Evolutionary conservation across 2,797 vertebrate genomes (phyloP).

Genomic region (Amazona ochrocephala): DNA sequence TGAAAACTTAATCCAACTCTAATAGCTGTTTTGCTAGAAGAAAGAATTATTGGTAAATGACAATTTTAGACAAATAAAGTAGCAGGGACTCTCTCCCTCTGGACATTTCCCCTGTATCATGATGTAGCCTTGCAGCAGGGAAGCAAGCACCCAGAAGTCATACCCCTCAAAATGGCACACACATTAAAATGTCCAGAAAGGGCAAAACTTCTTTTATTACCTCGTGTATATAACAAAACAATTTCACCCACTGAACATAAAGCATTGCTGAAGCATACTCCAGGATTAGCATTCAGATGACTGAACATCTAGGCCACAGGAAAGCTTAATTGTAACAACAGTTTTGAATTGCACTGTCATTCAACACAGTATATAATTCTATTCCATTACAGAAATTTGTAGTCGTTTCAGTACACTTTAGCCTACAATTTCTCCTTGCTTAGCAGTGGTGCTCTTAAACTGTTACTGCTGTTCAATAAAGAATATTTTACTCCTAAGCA

Average conservation of each 20-base stretch:
- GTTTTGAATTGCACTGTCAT: background rate
- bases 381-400: background rate
- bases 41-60: background rate
- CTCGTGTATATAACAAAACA: background rate
- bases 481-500: background rate
- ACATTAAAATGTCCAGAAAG: background rate
- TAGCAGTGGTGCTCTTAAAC: background rate
- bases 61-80: background rate
- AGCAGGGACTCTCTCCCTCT: fast-evolving
- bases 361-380: background rate
- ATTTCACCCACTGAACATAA: background rate
- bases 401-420: background rate
- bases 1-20: background rate
- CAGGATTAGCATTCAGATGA: background rate
- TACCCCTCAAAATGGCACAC: background rate
- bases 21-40: background rate
- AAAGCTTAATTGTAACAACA: background rate
- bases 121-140: background rate
- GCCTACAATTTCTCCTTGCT: background rate
- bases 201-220: background rate
- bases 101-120: background rate
- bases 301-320: background rate
- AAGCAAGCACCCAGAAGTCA: background rate
- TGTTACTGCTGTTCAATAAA: background rate
- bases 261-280: background rate